A percentile compares a stretch with the other conserved stretches of the same genome.
phyloP scores from a whole-genome alignment of 2,113 vertebrate species.

The Anarhynchus alexandrinus region DNA sequence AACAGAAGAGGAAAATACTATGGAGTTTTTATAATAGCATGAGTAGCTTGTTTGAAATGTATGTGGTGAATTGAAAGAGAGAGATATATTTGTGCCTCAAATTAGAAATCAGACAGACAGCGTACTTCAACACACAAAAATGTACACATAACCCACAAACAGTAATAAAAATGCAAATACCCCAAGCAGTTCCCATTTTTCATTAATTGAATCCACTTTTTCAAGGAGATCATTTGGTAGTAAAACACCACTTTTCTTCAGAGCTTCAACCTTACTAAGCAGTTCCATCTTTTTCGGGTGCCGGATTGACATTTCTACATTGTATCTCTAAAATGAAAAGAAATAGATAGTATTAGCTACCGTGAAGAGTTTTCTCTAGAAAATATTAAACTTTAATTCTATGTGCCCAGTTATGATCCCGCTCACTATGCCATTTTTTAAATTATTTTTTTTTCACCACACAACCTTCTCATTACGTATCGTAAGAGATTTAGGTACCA shows the following conservation, averaged over 20 bases:
- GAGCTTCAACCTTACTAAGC: conserved; percentile 85
- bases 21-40: conserved; percentile 69
- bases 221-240: conserved; percentile 85
- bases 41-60: conserved; percentile 78
- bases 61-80: conserved; percentile 73
- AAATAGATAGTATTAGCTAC: conserved; percentile 20
- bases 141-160: conserved; percentile 78
- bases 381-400: background rate
- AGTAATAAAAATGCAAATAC: conserved; percentile 88
- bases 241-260: conserved; percentile 84
- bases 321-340: conserved; percentile 84
- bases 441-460: background rate
- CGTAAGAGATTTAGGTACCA: background rate
- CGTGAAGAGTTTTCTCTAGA: background rate
- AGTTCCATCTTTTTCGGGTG: conserved; percentile 85
- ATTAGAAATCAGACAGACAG: conserved; percentile 82
- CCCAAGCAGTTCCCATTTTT: conserved; percentile 93
- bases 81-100: conserved; percentile 80
- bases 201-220: conserved; percentile 88
- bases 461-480: background rate
- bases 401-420: background rate
- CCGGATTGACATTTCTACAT: conserved; percentile 89
- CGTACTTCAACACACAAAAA: conserved; percentile 77
- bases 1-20: conserved; percentile 67
- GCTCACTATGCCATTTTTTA: background rate